Evolutionary conservation across 2,113 vertebrate species (phyloP), one percentile per base, ranked within the genome.

Genomic region (Eurystomus gularis): DNA sequence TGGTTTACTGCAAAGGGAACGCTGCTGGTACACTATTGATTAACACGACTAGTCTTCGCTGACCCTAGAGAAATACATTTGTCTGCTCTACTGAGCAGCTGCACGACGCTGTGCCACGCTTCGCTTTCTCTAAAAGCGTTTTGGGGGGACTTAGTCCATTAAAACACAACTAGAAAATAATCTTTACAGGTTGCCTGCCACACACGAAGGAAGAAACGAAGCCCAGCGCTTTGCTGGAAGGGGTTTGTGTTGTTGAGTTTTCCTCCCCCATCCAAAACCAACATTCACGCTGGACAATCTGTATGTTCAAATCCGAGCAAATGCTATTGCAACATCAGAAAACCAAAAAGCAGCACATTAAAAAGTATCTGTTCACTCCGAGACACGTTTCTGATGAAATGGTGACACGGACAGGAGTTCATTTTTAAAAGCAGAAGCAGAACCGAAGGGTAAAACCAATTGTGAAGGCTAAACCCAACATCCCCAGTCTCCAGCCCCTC

Each of bases 1-100:
- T 97, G 96, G 88, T 48, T 95, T 37, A 51, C 80, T 80, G 85
- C 90, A 83, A 92, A 94, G 92, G 93, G 88, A 97, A 49, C 86
- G 23, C 88, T 79, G 93, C 95, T 95, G 84, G 61, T 71, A 68
- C 91, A 44, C 58, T 71, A 89, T 91, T 66, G 97, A 97, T 95
- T 85, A 96, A 83, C 94, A 72, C 1, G n/a, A 88, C 85, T 33
- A 37, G 88, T 76, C 96, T 84, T 33, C 87, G 42, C 64, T 93
- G 85, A 96, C 90, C 82, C 89, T 42, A 60, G 39, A 96, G 93
- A 93, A 95, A 96, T 39, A 82, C 93, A 82, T 75, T 71, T 85
- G 80, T 95, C 80, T 94, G 94, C 83, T 92, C 83, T 82, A 31
- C 69, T 62, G 71, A 95, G 62, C 93, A 93, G 57, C n/a, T 10